Percentiles rank a stretch among this genome's conserved stretches.
Conservation (phyloP, 2,888 invertebrate species). For the Cryptus armator region DNA sequence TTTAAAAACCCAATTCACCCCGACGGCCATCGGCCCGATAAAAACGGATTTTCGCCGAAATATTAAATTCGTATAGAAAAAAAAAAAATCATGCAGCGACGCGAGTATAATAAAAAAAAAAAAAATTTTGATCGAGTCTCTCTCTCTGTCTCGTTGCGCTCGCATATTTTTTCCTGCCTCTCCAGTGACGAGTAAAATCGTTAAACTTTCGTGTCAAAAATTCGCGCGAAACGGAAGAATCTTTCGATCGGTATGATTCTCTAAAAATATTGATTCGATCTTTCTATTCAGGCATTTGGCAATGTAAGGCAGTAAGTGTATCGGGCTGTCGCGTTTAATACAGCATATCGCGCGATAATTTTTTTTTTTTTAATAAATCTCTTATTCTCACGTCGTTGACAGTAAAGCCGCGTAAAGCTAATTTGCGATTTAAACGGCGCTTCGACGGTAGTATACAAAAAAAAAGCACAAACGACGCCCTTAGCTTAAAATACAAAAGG, state of each 20-base stretch:
- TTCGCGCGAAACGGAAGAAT: constrained; percentile 50
- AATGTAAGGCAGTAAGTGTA: constrained; percentile 80
- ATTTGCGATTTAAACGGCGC: constrained; percentile 13
- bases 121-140: constrained; percentile 13
- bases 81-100: constrained; percentile 53
- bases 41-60: constrained; percentile 78
- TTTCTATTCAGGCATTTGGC: constrained; percentile 78
- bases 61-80: constrained; percentile 31
- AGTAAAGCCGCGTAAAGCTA: constrained; percentile 9
- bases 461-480: constrained; percentile 43
- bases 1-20: constrained; percentile 60
- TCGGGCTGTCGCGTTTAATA: constrained; percentile 43
- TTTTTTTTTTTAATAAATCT: constrained; percentile 9
- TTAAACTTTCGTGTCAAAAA: constrained; percentile 48
- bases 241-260: constrained; percentile 66
- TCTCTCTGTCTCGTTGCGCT: constrained; percentile 8
- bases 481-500: constrained; percentile 67
- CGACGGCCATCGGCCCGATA: constrained; percentile 68
- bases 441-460: constrained; percentile 41
- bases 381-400: constrained; percentile 33
- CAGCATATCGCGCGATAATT: constrained; percentile 18
- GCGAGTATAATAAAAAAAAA: constrained; percentile 36
- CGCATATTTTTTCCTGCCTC: constrained; percentile 33
- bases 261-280: constrained; percentile 72
- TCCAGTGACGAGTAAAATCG: constrained; percentile 18